phyloP scores from a whole-genome alignment of 23 tunicate species.

The Corella eumyota region DNA sequence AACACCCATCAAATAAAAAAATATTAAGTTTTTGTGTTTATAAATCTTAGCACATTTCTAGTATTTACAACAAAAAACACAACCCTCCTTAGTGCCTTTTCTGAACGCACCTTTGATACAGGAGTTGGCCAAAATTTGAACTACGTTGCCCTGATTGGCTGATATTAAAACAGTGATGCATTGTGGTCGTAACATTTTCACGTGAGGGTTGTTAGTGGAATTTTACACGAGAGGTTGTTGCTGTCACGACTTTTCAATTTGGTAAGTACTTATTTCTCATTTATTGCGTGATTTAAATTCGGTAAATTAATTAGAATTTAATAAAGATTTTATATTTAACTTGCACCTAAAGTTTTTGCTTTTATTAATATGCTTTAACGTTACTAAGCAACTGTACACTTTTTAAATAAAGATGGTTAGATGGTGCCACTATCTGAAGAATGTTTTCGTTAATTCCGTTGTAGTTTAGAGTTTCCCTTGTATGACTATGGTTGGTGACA shows the following conservation, averaged over 20 bases:
- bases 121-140: neutral
- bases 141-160: constrained; percentile 2
- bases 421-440: too few relatives aligned
- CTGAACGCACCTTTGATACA: neutral
- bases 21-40: too few relatives aligned
- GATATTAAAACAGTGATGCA: neutral
- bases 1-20: too few relatives aligned
- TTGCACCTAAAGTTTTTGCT: neutral
- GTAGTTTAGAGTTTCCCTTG: too few relatives aligned
- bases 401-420: too few relatives aligned
- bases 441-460: too few relatives aligned
- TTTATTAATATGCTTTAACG: too few relatives aligned
- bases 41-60: too few relatives aligned
- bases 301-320: neutral
- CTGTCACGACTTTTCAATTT: neutral
- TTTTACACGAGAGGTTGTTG: constrained; percentile 1
- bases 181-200: constrained; percentile 6
- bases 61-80: neutral
- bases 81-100: constrained; percentile 1
- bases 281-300: neutral
- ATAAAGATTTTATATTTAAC: neutral
- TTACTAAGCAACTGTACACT: too few relatives aligned
- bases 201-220: constrained; percentile 14
- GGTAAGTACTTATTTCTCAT: constrained; percentile 1
- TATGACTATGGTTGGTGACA: too few relatives aligned